These are phyloP conservation scores for Harpalus rubripes DNA, from an alignment of 2,888 invertebrate species.

Conservation along the genomic window DNA sequence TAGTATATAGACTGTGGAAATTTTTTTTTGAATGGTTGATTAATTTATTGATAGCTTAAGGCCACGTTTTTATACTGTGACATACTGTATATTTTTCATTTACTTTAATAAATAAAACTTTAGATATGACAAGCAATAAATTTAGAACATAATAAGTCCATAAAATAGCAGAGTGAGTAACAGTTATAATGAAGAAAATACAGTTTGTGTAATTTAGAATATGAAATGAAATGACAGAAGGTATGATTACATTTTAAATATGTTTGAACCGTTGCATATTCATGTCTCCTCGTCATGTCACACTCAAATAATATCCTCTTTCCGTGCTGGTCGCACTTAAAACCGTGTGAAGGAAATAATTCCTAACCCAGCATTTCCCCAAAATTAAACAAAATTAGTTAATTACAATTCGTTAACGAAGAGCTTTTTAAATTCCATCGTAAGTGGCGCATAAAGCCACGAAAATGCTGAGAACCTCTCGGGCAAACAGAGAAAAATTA, in stretches of 20 bases:
- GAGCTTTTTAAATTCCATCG: constrained; percentile 32
- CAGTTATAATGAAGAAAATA: background rate
- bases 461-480: constrained; percentile 38
- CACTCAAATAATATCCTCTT: constrained; percentile 36
- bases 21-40: too few species aligned
- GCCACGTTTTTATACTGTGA: too few species aligned
- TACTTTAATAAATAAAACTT: too few species aligned
- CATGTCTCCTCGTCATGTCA: constrained; percentile 8
- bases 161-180: background rate
- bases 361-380: constrained; percentile 15
- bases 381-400: constrained; percentile 50
- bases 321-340: constrained; percentile 21
- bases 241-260: background rate
- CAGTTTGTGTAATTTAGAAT: background rate
- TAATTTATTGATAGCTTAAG: too few species aligned
- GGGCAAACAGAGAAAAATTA: constrained; percentile 39
- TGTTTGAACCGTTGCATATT: constrained; percentile 3
- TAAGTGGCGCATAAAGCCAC: constrained; percentile 28
- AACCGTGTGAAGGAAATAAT: constrained; percentile 50
- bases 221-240: background rate
- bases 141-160: background rate
- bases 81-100: too few species aligned
- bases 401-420: constrained; percentile 52
- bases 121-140: too few species aligned
- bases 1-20: too few species aligned